Evolutionary conservation across 2,888 invertebrate genomes (phyloP).

Genomic region (Hydriomena furcata): DNA sequence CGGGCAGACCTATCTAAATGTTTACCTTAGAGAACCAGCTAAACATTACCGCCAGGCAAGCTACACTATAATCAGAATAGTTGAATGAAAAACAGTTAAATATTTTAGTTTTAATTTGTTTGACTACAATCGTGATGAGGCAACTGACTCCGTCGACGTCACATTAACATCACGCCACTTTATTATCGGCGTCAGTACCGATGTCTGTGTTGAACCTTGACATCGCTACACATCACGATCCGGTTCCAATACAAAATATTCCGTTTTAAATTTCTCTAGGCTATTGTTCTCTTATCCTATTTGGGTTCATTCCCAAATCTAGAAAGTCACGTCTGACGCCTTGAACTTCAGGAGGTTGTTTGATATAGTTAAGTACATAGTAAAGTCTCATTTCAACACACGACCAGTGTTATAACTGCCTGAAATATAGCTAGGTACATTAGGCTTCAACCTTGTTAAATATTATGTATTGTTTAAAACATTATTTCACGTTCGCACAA

Average conservation of each 20-base stretch:
- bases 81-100: too few species aligned
- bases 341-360: conserved; percentile 2
- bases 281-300: conserved; percentile 20
- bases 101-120: background rate
- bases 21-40: too few species aligned
- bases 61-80: too few species aligned
- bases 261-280: conserved; percentile 17
- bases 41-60: too few species aligned
- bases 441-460: too few species aligned
- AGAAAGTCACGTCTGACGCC: background rate
- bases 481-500: too few species aligned
- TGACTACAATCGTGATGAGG: conserved; percentile 23
- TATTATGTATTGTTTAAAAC: too few species aligned
- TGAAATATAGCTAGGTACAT: too few species aligned
- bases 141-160: conserved; percentile 49
- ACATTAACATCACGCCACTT: conserved; percentile 78
- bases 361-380: too few species aligned
- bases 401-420: too few species aligned
- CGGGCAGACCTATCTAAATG: too few species aligned
- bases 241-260: conserved; percentile 27
- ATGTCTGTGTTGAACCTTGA: conserved; percentile 59
- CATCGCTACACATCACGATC: conserved; percentile 44
- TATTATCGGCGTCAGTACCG: conserved; percentile 54
- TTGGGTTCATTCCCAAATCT: conserved; percentile 1
- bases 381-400: too few species aligned